phyloP scores from a whole-genome alignment of 1,140 invertebrate genomes.

The Goniozus legneri region DNA sequence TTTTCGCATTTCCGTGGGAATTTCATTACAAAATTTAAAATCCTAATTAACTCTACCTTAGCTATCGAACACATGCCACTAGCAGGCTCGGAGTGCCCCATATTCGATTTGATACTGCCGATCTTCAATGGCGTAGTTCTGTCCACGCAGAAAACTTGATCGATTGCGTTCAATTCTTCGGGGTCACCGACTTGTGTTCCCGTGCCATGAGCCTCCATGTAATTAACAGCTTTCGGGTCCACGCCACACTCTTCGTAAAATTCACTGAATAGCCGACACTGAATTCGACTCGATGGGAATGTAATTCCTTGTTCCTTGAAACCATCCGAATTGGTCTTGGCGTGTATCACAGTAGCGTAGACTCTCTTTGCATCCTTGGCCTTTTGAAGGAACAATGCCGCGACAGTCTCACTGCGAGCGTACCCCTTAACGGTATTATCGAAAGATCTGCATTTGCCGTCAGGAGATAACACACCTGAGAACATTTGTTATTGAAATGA shows the following conservation, averaged over 20 bases:
- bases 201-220: constrained; percentile 90
- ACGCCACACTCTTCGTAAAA: constrained; percentile 82
- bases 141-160: constrained; percentile 75
- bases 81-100: constrained; percentile 87
- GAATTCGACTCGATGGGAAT: constrained; percentile 80
- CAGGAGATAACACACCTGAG: constrained; percentile 74
- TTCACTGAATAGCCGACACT: constrained; percentile 74
- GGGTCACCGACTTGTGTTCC: constrained; percentile 77
- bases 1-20: too few species aligned
- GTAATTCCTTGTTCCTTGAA: constrained; percentile 86
- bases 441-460: constrained; percentile 86
- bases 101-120: constrained; percentile 89
- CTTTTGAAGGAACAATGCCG: constrained; percentile 79
- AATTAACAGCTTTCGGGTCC: constrained; percentile 68
- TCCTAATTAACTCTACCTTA: constrained; percentile 62
- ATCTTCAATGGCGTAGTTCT: constrained; percentile 69
- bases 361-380: constrained; percentile 70
- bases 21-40: too few species aligned
- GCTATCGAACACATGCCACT: constrained; percentile 81
- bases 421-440: constrained; percentile 78
- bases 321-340: constrained; percentile 71
- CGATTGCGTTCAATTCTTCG: constrained; percentile 81
- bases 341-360: constrained; percentile 68
- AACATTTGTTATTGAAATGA: background rate
- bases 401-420: constrained; percentile 70